Evolutionary conservation across 64 coral and sea anemone genomes (phyloP), one percentile per base, ranked within the genome.

Genomic region (Catalaphyllia jardinei): DNA sequence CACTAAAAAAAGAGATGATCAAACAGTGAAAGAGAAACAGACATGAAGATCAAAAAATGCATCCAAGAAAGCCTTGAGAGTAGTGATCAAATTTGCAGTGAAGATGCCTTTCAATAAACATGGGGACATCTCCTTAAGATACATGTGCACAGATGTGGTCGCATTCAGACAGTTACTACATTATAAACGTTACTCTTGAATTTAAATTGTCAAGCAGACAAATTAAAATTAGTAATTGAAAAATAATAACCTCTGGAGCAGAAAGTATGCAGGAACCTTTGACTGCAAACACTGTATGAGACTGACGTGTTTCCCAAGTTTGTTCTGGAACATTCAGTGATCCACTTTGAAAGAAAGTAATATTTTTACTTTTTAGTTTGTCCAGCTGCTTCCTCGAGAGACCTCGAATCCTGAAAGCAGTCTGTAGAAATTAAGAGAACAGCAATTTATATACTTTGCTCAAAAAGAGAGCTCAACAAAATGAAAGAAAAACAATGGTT

Each of bases 331-430:
- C 31, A 22, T 71, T 73, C 61, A 92, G 63, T 38, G 31, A 50
- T 19, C 75, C 83, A 38, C 78, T 76, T 72, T 87, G 29, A 52
- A 92, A 9, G 22, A 92, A 71, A 62, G 73, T 2, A 16, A 92
- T 27, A 80, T 92, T 92, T 59, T 92, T 86, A 79, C 76, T 92
- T 27, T 92, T 92, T 20, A 87, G 33, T 30, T 20, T 87, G 15
- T 76, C 77, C 60, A 92, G 29, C 19, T 46, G 74, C 67, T 87
- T 92, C 49, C 82, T 92, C 55, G 90, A 87, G 31, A 92, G 86
- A 7, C 83, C 82, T 62, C 74, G 55, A 74, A 92, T 87, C 29
- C 76, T 92, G 51, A 92, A 92, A 30, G 90, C 90, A 33, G 90
- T 65, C 90, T 92, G 64, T 11, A 85, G 71, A 42, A 67, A 71